Base-by-base conservation (phyloP, 1,140 invertebrate genomes). In the Orussus abietinus region DNA sequence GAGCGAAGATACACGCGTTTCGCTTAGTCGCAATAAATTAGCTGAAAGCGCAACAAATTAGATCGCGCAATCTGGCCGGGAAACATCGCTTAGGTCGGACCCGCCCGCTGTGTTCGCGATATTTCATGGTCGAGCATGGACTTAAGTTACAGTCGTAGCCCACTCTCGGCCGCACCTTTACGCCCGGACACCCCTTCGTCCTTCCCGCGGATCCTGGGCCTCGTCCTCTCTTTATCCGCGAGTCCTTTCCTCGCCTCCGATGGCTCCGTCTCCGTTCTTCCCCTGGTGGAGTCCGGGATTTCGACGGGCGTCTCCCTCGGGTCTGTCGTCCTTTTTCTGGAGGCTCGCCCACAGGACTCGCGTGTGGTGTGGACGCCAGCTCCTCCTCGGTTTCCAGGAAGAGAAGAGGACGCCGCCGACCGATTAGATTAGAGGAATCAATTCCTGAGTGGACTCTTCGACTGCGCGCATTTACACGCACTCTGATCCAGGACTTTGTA, bases 371-470 rank as follows among this genome's bases (percentile, higher is more conserved):
- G 38, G 26, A 46, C 13, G 45, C 35, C 36, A 34, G 26, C 40
- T 45, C 56, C 34, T 45, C 52, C 51, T 47, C 49, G 55, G 49
- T 66, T 67, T 67, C 64, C 64, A 56, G 63, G 64, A 67, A 66
- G 51, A 54, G 48, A 55, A 46, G 53, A 50, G 55, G 58, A 59
- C 57, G 48, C 51, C 53, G 49, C 53, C 57, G 45, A 47, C 47
- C 55, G 64, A 67, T 67, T 67, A 67, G 64, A 67, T 67, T 65
- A 62, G 53, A 36, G 45, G 39, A 62, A 57, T 62, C 51, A 56
- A 62, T 60, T 51, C 47, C 43, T 43, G 29, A n/a, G n/a, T n/a
- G n/a, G n/a, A n/a, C n/a, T n/a, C n/a, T n/a, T n/a, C n/a, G n/a
- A n/a, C n/a, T n/a, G n/a, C n/a, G n/a, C n/a, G n/a, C n/a, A n/a